Evolutionary conservation across 2,113 vertebrate genomes (phyloP), one percentile per base, ranked within the genome.

Genomic region (Catharus fuscescens): DNA sequence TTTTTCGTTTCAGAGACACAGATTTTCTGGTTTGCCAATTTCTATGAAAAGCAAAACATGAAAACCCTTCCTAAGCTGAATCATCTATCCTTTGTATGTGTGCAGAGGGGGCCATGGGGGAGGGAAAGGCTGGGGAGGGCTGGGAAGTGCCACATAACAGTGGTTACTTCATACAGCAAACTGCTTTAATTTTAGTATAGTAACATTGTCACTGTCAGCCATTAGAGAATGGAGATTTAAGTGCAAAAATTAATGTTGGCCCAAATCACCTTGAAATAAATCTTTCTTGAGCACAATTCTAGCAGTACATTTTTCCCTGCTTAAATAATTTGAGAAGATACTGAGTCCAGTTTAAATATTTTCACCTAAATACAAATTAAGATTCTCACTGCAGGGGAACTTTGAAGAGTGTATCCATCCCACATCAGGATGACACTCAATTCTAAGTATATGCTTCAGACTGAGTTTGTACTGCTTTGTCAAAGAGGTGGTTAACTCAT

Each of bases 321-420:
- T 71, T 90, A 91, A 78, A 28, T 93, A 25, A 11, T 9, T 42
- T 62, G 69, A 90, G 87, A 72, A 91, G 18, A 38, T 20, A 91
- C 57, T 93, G 62, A 95, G 40, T 66, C 25, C 59, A 85, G 79
- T 26, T 91, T 57, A 97, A 95, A 84, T 90, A 67, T 12, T 79
- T 81, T 70, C 80, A 84, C 54, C 48, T 91, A 82, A 74, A 91
- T 74, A 88, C 10, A 91, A 95, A 91, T 81, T 47, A 80, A 79
- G 40, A 70, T 47, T 40, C 66, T 57, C 18, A 14, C 17, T 18
- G 9, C 32, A 36, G 14, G 12, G 85, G 10, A 57, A 9, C 28
- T 78, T 83, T 24, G 12, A 62, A 47, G 21, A 9, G 17, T 40
- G 11, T 31, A 48, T 57, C 36, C 50, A 42, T 42, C 45, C 14